Percentiles rank a stretch among this genome's conserved stretches.
Conservation (phyloP, 2,888 invertebrate genomes). For the Tethea ocularis region DNA sequence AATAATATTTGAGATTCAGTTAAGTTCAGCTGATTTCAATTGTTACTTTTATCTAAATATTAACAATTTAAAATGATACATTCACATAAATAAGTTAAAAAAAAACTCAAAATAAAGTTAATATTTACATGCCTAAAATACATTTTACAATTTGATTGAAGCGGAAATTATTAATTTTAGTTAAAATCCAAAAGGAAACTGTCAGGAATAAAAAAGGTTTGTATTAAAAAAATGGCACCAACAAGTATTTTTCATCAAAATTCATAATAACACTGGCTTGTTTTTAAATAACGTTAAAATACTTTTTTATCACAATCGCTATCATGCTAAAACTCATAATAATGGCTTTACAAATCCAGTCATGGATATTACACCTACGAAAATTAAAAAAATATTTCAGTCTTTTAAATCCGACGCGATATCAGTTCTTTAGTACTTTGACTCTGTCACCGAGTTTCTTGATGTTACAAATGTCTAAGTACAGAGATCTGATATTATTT, state of each 20-base stretch:
- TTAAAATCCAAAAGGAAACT: constrained; percentile 52
- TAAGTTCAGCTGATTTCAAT: constrained; percentile 80
- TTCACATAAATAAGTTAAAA: constrained; percentile 82
- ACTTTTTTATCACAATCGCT: constrained; percentile 73
- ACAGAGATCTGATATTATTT: constrained; percentile 37
- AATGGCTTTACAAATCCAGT: constrained; percentile 65
- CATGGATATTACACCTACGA: constrained; percentile 67
- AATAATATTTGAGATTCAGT: constrained; percentile 78
- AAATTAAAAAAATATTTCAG: constrained; percentile 69
- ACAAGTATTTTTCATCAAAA: constrained; percentile 44
- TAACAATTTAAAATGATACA: constrained; percentile 70
- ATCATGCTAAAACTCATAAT: constrained; percentile 64
- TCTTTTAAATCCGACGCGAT: constrained; percentile 73
- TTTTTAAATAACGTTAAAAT: constrained; percentile 68
- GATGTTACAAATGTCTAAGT: constrained; percentile 25
- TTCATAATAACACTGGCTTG: constrained; percentile 47
- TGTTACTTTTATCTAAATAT: constrained; percentile 62
- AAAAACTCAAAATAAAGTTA: constrained; percentile 54
- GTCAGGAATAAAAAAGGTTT: constrained; percentile 67
- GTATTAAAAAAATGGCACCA: constrained; percentile 65
- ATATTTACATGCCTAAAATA: constrained; percentile 77
- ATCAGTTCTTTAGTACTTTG: constrained; percentile 46
- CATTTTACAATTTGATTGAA: constrained; percentile 23
- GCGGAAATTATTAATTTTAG: constrained; percentile 37
- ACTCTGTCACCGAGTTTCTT: constrained; percentile 24